Evolutionary conservation across 23 tunicate species (phyloP).

Genomic region (Ciona savignyi): DNA sequence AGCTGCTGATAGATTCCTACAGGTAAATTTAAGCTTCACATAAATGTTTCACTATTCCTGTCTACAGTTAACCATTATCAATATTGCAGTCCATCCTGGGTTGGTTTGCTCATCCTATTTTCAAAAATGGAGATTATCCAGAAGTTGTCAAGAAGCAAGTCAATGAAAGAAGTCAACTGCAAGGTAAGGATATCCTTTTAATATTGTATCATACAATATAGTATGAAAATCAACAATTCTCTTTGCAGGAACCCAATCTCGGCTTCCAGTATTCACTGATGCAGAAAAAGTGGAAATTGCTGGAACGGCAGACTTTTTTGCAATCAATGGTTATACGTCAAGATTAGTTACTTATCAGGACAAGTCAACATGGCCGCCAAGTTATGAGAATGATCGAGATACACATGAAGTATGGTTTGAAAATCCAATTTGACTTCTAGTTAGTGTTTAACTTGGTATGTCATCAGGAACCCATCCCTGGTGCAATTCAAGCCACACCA

Average conservation of each 20-base stretch:
- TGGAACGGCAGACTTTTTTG: slow-evolving; percentile 80
- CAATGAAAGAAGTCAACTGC: slow-evolving; percentile 49
- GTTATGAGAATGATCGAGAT: slow-evolving; percentile 75
- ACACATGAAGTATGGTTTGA: slow-evolving; percentile 46
- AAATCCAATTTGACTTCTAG: not conserved
- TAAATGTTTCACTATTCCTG: no score
- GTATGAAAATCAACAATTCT: no score
- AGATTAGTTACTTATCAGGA: slow-evolving; percentile 43
- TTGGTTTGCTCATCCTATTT: slow-evolving; percentile 99
- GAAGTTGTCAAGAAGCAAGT: slow-evolving; percentile 66
- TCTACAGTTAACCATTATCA: no score
- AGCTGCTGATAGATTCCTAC: slow-evolving; percentile 88
- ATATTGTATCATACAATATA: no score
- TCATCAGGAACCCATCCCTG: slow-evolving; percentile 54
- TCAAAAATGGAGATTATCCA: slow-evolving; percentile 98
- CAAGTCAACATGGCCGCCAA: slow-evolving; percentile 12
- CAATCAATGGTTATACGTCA: slow-evolving; percentile 81
- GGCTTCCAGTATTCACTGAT: slow-evolving; percentile 87
- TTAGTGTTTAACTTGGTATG: not conserved
- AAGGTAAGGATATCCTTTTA: slow-evolving; percentile 52
- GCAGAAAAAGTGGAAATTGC: slow-evolving; percentile 76
- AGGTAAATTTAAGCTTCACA: no score
- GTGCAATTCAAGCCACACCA: slow-evolving; percentile 77
- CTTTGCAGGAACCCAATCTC: slow-evolving; percentile 14
- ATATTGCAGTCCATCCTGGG: slow-evolving; percentile 83